Base-by-base conservation (phyloP, 2,888 invertebrate genomes). In the Stenolophus ochropezus region DNA sequence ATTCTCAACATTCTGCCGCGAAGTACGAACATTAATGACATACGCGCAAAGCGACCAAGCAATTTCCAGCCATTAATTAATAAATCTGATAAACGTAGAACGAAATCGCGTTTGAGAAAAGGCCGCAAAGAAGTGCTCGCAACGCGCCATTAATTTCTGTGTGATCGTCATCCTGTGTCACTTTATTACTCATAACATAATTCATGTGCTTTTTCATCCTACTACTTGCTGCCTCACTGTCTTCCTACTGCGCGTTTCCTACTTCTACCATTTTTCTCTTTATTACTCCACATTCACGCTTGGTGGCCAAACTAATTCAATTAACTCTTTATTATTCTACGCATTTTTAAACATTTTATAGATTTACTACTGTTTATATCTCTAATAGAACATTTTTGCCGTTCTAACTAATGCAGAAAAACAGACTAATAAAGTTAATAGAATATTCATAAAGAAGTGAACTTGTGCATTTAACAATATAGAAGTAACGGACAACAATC, bases 61-160 rank as follows among this genome's bases (percentile, higher is more conserved):
- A 73, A 73, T 73, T 73, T 73, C 73, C 49, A 69, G 42, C 33
- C 73, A 73, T 73, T 73, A 73, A 73, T 73, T 73, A 73, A 73
- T 73, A 73, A 73, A 73, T 49, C 73, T 73, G 73, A 73, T 73
- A 73, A 73, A 73, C 73, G 49, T 21, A 47, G 33, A 49, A 49
- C 49, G 27, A 73, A 73, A 73, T 73, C 73, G 14, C 73, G 71
- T 71, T 71, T 71, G 71, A 33, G 71, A 4, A 47, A 71, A 71
- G 11, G 42, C 71, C 71, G 71, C 71, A 21, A 49, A 73, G 47
- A 73, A 73, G 49, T 73, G 16, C 49, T 4, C 18, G 73, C 5
- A 49, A 73, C 73, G 73, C 73, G 47, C 49, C 73, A 73, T 73
- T 73, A 69, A 69, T 27, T 69, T 69, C 61, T 14, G 23, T 25